Conservation (phyloP, 2,797 vertebrate genomes). For the Notoglanidium macrostoma region DNA sequence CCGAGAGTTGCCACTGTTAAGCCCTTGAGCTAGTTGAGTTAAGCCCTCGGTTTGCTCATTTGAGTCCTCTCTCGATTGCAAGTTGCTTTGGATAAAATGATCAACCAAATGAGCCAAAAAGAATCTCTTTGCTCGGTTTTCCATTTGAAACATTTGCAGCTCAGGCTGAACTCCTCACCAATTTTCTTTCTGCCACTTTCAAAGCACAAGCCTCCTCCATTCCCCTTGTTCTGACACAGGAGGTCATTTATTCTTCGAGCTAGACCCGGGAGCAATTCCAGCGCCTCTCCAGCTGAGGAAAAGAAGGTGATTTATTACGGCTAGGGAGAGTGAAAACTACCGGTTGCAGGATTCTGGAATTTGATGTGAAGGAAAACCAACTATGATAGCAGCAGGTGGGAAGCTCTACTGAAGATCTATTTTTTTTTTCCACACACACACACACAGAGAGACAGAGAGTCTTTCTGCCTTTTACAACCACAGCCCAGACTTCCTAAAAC, state of each 20-base stretch:
- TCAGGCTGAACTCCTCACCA: constrained; percentile 15
- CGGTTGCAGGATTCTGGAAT: constrained; percentile 39
- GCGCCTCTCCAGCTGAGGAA: constrained; percentile 23
- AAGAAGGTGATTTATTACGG: constrained; percentile 43
- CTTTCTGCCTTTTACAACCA: constrained; percentile 52
- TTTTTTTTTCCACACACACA: constrained; percentile 9
- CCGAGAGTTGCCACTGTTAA: background rate
- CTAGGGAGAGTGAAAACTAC: constrained; percentile 45
- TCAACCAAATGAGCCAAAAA: background rate
- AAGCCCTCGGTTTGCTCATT: background rate
- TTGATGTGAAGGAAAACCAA: constrained; percentile 36
- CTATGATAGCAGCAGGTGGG: constrained; percentile 51
- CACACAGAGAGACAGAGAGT: constrained; percentile 8
- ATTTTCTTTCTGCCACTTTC: background rate
- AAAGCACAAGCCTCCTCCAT: background rate
- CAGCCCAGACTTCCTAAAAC: constrained; percentile 59
- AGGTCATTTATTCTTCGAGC: constrained; percentile 33
- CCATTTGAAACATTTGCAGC: background rate
- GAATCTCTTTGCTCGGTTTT: background rate
- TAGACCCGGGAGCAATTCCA: constrained; percentile 39
- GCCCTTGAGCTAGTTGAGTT: background rate
- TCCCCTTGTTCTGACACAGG: constrained; percentile 3
- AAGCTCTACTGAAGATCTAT: constrained; percentile 42
- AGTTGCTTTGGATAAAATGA: constrained; percentile 1
- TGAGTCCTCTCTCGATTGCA: background rate